These are phyloP conservation scores for Siderastrea siderea DNA, from an alignment of 92 coral and sea anemone genomes.

Conservation along the genomic window DNA sequence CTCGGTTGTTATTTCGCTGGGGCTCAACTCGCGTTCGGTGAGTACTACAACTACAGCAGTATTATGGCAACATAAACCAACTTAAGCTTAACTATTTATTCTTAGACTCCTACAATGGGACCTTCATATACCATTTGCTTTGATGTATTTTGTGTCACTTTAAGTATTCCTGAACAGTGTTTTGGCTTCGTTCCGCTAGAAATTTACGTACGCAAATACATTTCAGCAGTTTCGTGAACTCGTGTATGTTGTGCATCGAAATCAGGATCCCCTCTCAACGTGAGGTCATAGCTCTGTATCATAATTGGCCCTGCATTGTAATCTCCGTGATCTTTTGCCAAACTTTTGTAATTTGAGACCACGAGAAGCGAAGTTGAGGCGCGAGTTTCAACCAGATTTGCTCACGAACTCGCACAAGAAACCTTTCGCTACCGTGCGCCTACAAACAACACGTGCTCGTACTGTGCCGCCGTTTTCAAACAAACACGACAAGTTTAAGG, in stretches of 20 bases:
- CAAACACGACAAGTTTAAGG: not conserved
- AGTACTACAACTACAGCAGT: not conserved
- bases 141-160: not conserved
- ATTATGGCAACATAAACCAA: too few species aligned
- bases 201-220: not conserved
- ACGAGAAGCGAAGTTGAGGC: not conserved
- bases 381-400: not conserved
- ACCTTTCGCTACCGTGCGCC: not conserved
- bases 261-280: not conserved
- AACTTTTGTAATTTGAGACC: not conserved
- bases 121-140: not conserved
- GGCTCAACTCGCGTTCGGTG: slow-evolving; percentile 7
- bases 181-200: not conserved
- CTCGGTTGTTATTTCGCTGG: not conserved
- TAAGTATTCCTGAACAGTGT: not conserved
- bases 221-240: too few species aligned
- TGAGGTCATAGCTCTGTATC: not conserved
- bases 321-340: not conserved
- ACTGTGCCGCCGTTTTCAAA: not conserved
- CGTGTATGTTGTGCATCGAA: not conserved
- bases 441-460: not conserved
- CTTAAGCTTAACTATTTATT: not conserved
- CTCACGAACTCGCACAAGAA: not conserved
- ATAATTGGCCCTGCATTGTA: not conserved
- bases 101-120: not conserved